Conservation (phyloP, 2,797 vertebrate species). For the Podarcis siculus region DNA sequence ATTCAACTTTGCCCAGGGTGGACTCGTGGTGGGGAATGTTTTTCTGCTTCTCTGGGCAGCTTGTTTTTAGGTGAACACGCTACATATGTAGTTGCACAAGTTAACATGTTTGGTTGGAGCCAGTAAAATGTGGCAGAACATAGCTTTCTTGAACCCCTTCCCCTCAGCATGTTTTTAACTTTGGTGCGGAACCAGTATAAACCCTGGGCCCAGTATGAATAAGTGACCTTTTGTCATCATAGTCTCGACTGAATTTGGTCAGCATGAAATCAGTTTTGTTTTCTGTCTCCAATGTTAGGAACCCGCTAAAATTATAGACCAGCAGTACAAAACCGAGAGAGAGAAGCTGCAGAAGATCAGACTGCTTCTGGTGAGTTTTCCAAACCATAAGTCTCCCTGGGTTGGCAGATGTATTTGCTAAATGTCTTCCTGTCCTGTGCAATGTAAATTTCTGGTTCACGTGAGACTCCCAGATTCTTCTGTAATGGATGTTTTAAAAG, state of each 20-base stretch:
- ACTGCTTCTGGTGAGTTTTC: constrained; percentile 89
- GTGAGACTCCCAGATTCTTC: not conserved
- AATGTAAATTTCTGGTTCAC: not conserved
- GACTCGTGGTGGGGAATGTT: too few relatives aligned
- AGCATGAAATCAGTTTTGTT: not conserved
- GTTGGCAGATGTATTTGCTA: not conserved
- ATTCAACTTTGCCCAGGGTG: not conserved
- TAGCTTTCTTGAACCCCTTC: too few relatives aligned
- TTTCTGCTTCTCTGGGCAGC: too few relatives aligned
- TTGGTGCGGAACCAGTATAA: not conserved
- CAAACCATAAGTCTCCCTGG: not conserved
- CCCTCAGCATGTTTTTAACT: not conserved
- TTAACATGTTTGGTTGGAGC: too few relatives aligned
- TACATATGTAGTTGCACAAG: not conserved
- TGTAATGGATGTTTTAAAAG: not conserved
- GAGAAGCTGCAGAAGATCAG: constrained; percentile 96
- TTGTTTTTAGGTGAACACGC: too few relatives aligned
- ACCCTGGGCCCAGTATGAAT: not conserved
- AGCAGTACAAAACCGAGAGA: constrained; percentile 87
- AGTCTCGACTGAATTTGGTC: not conserved
- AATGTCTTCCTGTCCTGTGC: constrained; percentile 20
- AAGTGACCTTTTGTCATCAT: not conserved
- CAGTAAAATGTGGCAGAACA: too few relatives aligned
- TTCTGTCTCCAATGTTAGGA: constrained; percentile 81
- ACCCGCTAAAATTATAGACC: constrained; percentile 85